Conservation (phyloP, 2,797 vertebrate species). For the Lophotriccus pileatus region DNA sequence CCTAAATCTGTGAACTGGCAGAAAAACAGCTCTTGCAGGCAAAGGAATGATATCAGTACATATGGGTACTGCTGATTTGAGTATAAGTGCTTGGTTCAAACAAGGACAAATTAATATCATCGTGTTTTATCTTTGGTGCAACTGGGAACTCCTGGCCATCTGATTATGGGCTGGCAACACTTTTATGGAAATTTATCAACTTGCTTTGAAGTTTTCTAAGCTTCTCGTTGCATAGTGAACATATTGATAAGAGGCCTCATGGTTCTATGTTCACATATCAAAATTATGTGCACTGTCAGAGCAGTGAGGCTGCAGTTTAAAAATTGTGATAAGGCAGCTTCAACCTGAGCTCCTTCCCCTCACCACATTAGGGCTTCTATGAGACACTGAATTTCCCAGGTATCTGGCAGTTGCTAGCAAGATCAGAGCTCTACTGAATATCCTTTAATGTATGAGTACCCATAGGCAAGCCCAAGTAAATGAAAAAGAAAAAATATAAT, state of each 20-base stretch:
- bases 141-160: slow-evolving; percentile 14
- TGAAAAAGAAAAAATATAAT: too few species aligned
- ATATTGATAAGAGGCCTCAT: slow-evolving; percentile 16
- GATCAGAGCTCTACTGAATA: neutral
- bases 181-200: slow-evolving; percentile 35
- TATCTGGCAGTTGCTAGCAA: neutral
- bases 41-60: neutral
- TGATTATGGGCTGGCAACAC: slow-evolving; percentile 36
- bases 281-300: neutral
- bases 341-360: neutral
- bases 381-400: neutral
- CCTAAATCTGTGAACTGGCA: neutral
- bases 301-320: neutral
- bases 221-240: neutral
- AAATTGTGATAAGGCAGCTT: neutral
- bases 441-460: neutral
- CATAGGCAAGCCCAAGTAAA: neutral
- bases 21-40: slow-evolving; percentile 1
- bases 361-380: neutral
- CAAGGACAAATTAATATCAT: slow-evolving; percentile 33
- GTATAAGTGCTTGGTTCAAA: slow-evolving; percentile 1
- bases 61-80: neutral
- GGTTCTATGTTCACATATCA: neutral
- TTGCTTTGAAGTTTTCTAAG: slow-evolving; percentile 33
- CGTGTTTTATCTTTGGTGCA: slow-evolving; percentile 19